Conservation (phyloP, 2,113 vertebrate species). For the Brachionichthys hirsutus region DNA sequence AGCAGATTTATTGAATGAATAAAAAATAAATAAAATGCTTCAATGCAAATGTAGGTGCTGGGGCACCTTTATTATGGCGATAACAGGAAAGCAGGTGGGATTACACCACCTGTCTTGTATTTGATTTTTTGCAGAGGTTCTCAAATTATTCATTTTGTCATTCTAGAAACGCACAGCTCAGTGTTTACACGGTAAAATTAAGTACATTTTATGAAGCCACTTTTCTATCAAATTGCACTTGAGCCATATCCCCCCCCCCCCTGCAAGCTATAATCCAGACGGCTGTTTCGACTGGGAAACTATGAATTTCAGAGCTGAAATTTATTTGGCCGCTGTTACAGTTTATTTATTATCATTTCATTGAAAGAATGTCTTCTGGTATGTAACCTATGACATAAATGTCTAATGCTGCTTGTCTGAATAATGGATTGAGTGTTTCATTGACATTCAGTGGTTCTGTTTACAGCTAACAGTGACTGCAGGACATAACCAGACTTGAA, state of each 20-base stretch:
- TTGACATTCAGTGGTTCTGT: no score
- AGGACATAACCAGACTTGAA: no score
- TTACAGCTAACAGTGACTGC: no score
- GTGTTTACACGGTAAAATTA: conserved; percentile 26
- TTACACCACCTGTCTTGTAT: conserved; percentile 26
- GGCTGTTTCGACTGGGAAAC: conserved; percentile 29
- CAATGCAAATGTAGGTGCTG: conserved; percentile 22
- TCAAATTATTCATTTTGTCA: no score
- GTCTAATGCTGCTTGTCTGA: not conserved
- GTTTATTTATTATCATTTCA: conserved; percentile 55
- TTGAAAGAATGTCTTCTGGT: conserved; percentile 47
- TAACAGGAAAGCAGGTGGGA: conserved; percentile 11
- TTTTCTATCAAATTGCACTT: conserved; percentile 50
- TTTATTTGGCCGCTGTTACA: conserved; percentile 48
- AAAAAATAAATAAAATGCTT: no score
- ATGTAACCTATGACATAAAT: conserved; percentile 39
- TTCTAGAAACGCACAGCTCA: conserved; percentile 9
- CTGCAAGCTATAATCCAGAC: conserved; percentile 36
- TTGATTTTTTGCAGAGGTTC: conserved; percentile 18
- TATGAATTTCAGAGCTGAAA: conserved; percentile 50
- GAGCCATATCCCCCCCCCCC: conserved; percentile 8
- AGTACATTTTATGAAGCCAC: conserved; percentile 50
- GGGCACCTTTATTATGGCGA: not conserved
- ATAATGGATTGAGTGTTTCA: no score
- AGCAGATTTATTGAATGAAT: not conserved